Conservation (phyloP, 2,797 vertebrate species). For the Gobio occitaniae region DNA sequence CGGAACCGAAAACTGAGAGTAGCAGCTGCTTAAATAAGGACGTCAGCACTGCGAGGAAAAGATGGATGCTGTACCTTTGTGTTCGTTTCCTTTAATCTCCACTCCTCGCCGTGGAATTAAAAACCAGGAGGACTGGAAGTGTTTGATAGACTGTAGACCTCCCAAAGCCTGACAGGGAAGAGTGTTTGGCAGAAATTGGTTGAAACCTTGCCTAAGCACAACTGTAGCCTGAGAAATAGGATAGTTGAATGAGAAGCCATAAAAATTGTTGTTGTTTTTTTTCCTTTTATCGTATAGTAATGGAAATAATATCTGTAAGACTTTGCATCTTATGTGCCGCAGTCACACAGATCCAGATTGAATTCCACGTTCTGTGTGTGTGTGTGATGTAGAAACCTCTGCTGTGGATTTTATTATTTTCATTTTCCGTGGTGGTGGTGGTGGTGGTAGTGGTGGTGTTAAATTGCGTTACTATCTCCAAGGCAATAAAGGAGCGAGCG, state of each 20-base stretch:
- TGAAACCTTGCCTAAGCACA: conserved; percentile 39
- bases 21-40: conserved; percentile 77
- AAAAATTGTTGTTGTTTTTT: conserved; percentile 1
- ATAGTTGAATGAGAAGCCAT: conserved; percentile 43
- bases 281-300: conserved; percentile 19
- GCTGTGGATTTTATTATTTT: conserved; percentile 35
- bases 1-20: conserved; percentile 78
- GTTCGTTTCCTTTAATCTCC: conserved; percentile 60
- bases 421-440: conserved; percentile 29
- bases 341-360: conserved; percentile 33
- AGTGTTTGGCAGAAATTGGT: conserved; percentile 58
- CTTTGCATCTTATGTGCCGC: conserved; percentile 41
- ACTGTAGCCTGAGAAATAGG: conserved; percentile 49
- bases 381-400: conserved; percentile 11
- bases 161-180: conserved; percentile 61
- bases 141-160: conserved; percentile 60
- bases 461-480: conserved; percentile 46
- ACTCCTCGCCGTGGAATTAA: conserved; percentile 54
- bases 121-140: conserved; percentile 55
- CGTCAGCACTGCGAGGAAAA: conserved; percentile 76
- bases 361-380: conserved; percentile 1
- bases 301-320: conserved; percentile 58
- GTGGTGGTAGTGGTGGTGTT: conserved; percentile 35
- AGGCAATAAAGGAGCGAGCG: conserved; percentile 47
- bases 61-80: conserved; percentile 54